Evolutionary conservation across 2,797 vertebrate species (phyloP).

Genomic region (Poecile montanus): DNA sequence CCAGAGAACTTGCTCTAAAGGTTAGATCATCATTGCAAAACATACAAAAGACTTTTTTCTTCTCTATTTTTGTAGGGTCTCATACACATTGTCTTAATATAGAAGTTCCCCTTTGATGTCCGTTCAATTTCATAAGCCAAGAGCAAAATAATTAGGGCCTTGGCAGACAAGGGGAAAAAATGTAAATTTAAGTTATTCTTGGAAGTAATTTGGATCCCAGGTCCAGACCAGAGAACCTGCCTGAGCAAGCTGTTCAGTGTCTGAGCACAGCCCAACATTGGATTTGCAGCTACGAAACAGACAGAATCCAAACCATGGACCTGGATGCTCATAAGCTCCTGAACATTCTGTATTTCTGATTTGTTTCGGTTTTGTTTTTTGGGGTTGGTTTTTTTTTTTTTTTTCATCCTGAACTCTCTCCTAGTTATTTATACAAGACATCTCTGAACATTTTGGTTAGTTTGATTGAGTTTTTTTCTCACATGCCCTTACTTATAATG

Average conservation of each 20-base stretch:
- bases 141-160: not conserved
- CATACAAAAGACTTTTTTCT: not conserved
- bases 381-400: not conserved
- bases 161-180: conserved; percentile 9
- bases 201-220: not conserved
- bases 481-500: not conserved
- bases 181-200: conserved; percentile 14
- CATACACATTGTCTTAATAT: not conserved
- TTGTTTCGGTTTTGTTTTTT: not conserved
- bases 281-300: not conserved
- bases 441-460: not conserved
- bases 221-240: conserved; percentile 23
- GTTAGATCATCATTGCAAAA: not conserved
- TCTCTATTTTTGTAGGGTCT: not conserved
- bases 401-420: not conserved
- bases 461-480: not conserved
- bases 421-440: not conserved
- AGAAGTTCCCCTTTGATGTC: conserved; percentile 14
- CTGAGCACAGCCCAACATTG: not conserved
- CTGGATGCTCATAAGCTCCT: not conserved
- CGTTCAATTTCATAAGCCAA: not conserved
- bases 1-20: not conserved
- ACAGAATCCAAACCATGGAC: not conserved
- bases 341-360: not conserved
- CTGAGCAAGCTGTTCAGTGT: not conserved